phyloP scores from a whole-genome alignment of 1,140 invertebrate species.

The Cherax quadricarinatus region DNA sequence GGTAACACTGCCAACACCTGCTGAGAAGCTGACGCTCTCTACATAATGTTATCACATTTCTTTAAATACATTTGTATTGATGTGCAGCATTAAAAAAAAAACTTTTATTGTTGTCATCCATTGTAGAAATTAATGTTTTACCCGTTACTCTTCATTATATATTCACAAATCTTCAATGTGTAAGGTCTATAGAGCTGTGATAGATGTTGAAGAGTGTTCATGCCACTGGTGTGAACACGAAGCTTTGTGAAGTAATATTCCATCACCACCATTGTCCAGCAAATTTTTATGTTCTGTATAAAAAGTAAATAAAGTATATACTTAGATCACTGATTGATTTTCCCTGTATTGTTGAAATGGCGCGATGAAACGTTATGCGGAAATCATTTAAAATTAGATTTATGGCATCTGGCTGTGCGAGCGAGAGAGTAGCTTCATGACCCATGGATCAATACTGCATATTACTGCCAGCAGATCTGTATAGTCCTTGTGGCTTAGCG shows the following conservation, averaged over 20 bases:
- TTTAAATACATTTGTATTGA: neutral
- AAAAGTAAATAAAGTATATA: constrained; percentile 34
- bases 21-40: too few species aligned
- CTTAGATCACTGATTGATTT: too few species aligned
- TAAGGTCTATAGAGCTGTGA: constrained; percentile 25
- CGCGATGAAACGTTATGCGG: too few species aligned
- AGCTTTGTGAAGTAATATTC: neutral
- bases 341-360: too few species aligned
- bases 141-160: neutral
- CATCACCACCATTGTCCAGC: neutral
- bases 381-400: too few species aligned
- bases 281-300: constrained; percentile 46
- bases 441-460: too few species aligned
- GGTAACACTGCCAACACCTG: too few species aligned
- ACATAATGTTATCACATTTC: too few species aligned
- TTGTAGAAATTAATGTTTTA: neutral
- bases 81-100: neutral
- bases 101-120: neutral
- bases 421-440: too few species aligned
- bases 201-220: constrained; percentile 15
- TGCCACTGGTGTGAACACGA: neutral
- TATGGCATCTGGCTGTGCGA: too few species aligned
- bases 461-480: too few species aligned
- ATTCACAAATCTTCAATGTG: neutral
- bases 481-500: too few species aligned